phyloP scores from a whole-genome alignment of 92 coral and sea anemone species.

The Plumapathes pennacea region DNA sequence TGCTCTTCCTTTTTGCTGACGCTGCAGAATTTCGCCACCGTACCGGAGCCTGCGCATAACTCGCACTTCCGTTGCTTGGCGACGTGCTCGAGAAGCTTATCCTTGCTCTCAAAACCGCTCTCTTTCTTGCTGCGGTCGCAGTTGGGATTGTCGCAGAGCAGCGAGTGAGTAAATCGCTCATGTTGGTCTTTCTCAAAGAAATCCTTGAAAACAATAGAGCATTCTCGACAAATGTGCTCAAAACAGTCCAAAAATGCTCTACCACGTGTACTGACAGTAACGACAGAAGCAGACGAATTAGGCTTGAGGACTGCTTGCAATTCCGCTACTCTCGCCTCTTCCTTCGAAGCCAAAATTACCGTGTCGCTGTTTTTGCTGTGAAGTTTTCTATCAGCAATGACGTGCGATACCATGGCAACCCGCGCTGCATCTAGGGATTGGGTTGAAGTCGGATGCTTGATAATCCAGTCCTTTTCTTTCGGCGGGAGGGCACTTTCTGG shows the following conservation, averaged over 20 bases:
- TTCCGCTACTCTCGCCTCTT: slow-evolving; percentile 17
- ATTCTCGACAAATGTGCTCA: slow-evolving; percentile 7
- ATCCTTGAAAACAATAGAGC: slow-evolving; percentile 18
- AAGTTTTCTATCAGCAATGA: slow-evolving; percentile 11
- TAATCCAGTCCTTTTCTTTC: slow-evolving; percentile 14
- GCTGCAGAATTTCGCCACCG: slow-evolving; percentile 16
- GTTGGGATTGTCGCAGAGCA: slow-evolving; percentile 23
- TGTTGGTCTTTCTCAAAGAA: slow-evolving; percentile 18
- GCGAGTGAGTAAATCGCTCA: slow-evolving; percentile 11
- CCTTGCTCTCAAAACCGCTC: slow-evolving; percentile 8
- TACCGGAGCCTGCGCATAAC: slow-evolving; percentile 1
- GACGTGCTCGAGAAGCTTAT: slow-evolving; percentile 24
- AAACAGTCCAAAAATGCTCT: slow-evolving; percentile 16
- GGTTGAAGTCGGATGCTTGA: slow-evolving; percentile 20
- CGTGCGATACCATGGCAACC: slow-evolving; percentile 12
- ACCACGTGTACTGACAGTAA: slow-evolving; percentile 6
- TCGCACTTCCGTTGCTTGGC: slow-evolving; percentile 40
- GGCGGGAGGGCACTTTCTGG: slow-evolving; percentile 8
- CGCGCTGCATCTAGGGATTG: slow-evolving; percentile 28
- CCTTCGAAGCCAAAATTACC: slow-evolving; percentile 18
- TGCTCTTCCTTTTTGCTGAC: slow-evolving; percentile 21
- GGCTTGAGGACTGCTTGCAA: slow-evolving; percentile 16
- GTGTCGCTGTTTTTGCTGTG: slow-evolving; percentile 1
- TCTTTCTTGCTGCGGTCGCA: slow-evolving; percentile 42
- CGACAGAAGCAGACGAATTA: neutral